These are phyloP conservation scores for Chrysopilus asiliformis DNA, from an alignment of 2,888 invertebrate genomes.

Conservation along the genomic window DNA sequence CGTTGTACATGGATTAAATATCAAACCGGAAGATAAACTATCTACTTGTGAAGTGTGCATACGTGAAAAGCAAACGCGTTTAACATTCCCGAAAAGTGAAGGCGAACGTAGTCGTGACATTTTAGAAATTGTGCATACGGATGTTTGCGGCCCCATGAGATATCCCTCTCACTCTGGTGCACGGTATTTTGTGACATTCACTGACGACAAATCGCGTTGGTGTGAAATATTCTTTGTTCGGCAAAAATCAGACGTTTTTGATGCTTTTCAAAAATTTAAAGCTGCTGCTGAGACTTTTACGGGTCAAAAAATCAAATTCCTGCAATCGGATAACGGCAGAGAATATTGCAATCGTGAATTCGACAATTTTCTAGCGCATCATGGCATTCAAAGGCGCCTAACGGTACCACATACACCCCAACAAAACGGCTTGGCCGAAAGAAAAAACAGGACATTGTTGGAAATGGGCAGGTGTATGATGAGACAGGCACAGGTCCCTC, in stretches of 20 bases:
- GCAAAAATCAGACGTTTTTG: too few species aligned
- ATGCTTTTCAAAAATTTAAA: conserved; percentile 1
- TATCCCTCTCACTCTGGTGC: not conserved
- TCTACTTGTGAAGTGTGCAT: not conserved
- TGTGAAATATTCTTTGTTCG: too few species aligned
- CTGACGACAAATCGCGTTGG: not conserved
- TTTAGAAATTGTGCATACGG: conserved; percentile 1
- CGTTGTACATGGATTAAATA: not conserved
- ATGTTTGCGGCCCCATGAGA: conserved; percentile 1
- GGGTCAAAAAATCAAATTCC: conserved; percentile 7
- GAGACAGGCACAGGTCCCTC: not conserved
- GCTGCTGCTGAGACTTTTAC: conserved; percentile 5
- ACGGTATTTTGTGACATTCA: not conserved
- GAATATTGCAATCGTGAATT: conserved; percentile 5
- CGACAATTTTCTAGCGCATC: conserved; percentile 1
- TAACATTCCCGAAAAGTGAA: not conserved
- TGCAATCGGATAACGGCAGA: conserved; percentile 5
- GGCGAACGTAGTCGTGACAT: not conserved
- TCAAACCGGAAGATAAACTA: not conserved
- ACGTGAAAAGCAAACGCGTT: not conserved
- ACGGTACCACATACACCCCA: conserved; percentile 9
- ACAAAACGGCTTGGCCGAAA: too few species aligned
- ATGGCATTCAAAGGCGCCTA: not conserved
- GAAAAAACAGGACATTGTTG: not conserved
- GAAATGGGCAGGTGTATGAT: not conserved